Base-by-base conservation (phyloP, 2,113 vertebrate species). In the Cebus imitator region DNA sequence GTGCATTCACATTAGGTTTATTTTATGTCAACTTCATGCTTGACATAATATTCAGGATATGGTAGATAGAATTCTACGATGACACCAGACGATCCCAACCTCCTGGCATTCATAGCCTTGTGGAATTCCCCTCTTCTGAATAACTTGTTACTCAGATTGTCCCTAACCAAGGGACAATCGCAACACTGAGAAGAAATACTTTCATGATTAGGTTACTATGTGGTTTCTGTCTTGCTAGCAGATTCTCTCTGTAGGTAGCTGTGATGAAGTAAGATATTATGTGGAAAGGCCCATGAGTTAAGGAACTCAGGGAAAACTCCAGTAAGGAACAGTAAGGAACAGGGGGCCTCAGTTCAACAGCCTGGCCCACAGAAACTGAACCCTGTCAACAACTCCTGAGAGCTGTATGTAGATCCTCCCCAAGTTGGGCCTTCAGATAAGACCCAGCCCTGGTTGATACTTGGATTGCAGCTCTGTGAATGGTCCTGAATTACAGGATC, bases 1-100 rank as follows among this genome's bases (percentile, higher is more conserved):
- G 21, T 11, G n/a, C 32, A 14, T 75, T 95, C 48, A 95, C 5
- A 68, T 64, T 68, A 58, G 30, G 6, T 73, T 90, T 73, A 79
- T 81, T 95, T 84, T 81, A 80, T 88, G 90, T 85, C 48, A 88
- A n/a, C 25, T 82, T 10, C 5, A 16, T n/a, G 9, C 14, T 50
- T 80, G 11, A 90, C 79, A 14, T 87, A 73, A 75, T 61, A 80
- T 64, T 35, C 21, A 84, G 73, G 3, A 82, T 70, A 4, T 37
- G 8, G 16, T 76, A 92, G 30, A 68, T 4, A 80, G 43, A 5
- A 1, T 79, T 86, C 10, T 48, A 58, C 30, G 3, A 57, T 35
- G 23, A 23, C 27, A 14, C 32, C 10, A 18, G 64, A 48, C 76
- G 37, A 79, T 8, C 4, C 37, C 61, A 73, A 27, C 0, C 3